These are phyloP conservation scores for Allophyes oxyacanthae DNA, from an alignment of 2,888 invertebrate species.

Conservation along the genomic window DNA sequence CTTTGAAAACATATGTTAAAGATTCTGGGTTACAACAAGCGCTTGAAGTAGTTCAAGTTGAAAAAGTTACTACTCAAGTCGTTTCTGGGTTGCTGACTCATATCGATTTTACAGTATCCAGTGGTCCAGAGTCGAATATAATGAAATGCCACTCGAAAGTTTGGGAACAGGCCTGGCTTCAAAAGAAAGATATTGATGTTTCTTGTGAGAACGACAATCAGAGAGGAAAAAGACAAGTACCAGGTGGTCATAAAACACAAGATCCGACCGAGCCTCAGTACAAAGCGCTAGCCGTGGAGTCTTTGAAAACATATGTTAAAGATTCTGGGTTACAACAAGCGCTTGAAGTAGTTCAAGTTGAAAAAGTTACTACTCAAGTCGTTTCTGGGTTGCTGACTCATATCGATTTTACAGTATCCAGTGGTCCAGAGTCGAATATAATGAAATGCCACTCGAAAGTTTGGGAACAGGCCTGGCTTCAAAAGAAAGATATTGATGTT, in stretches of 20 bases:
- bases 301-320: constrained; percentile 47
- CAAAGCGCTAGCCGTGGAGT: constrained; percentile 51
- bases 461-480: constrained; percentile 53
- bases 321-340: constrained; percentile 17
- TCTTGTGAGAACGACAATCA: constrained; percentile 32
- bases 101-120: constrained; percentile 8
- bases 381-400: constrained; percentile 51
- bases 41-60: constrained; percentile 32
- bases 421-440: not conserved
- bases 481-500: constrained; percentile 4
- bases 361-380: constrained; percentile 52
- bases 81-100: constrained; percentile 4
- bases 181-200: constrained; percentile 42
- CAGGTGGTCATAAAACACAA: not conserved
- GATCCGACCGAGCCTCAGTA: constrained; percentile 35
- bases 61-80: constrained; percentile 36
- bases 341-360: constrained; percentile 36
- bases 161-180: constrained; percentile 47
- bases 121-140: not conserved
- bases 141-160: constrained; percentile 16
- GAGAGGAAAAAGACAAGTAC: not conserved
- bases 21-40: constrained; percentile 17
- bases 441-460: constrained; percentile 51
- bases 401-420: constrained; percentile 39
- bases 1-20: constrained; percentile 51